These are phyloP conservation scores for Pseudococcus viburni DNA, from an alignment of 2,888 invertebrate genomes.

Conservation along the genomic window DNA sequence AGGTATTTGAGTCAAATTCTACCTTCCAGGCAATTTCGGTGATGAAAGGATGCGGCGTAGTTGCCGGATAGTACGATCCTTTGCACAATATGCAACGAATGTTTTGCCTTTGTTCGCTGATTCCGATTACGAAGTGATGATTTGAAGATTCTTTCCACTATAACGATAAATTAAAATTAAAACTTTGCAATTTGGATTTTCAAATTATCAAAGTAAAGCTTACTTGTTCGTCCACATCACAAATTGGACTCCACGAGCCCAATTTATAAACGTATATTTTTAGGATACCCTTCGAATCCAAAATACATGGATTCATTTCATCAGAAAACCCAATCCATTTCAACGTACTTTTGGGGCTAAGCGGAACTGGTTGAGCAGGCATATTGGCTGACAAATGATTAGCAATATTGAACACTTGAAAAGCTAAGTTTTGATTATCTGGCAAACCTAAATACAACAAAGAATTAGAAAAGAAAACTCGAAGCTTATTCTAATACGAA, in stretches of 20 bases:
- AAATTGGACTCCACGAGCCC: slow-evolving; percentile 85
- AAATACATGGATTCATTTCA: slow-evolving; percentile 82
- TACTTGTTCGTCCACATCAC: slow-evolving; percentile 82
- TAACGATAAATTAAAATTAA: slow-evolving; percentile 68
- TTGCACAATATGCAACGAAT: slow-evolving; percentile 89
- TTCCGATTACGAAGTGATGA: slow-evolving; percentile 82
- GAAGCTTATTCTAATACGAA: not conserved
- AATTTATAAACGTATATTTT: slow-evolving; percentile 75
- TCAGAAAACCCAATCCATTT: slow-evolving; percentile 87
- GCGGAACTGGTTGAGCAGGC: slow-evolving; percentile 73
- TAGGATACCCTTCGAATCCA: slow-evolving; percentile 85
- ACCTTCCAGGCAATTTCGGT: slow-evolving; percentile 81
- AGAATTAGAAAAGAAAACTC: slow-evolving; percentile 61
- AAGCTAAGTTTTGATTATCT: slow-evolving; percentile 73
- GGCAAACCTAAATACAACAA: slow-evolving; percentile 70
- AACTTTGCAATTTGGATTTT: not conserved
- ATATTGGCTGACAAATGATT: slow-evolving; percentile 65
- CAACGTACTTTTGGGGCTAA: slow-evolving; percentile 79
- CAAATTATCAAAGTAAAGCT: slow-evolving; percentile 69
- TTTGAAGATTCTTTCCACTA: slow-evolving; percentile 80
- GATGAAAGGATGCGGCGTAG: slow-evolving; percentile 88
- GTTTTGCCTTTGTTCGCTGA: slow-evolving; percentile 84
- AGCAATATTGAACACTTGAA: slow-evolving; percentile 69
- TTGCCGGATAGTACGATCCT: slow-evolving; percentile 89
- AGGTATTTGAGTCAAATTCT: slow-evolving; percentile 69